Evolutionary conservation across 2,113 vertebrate species (phyloP).

Genomic region (Nycticryphes semicollaris): DNA sequence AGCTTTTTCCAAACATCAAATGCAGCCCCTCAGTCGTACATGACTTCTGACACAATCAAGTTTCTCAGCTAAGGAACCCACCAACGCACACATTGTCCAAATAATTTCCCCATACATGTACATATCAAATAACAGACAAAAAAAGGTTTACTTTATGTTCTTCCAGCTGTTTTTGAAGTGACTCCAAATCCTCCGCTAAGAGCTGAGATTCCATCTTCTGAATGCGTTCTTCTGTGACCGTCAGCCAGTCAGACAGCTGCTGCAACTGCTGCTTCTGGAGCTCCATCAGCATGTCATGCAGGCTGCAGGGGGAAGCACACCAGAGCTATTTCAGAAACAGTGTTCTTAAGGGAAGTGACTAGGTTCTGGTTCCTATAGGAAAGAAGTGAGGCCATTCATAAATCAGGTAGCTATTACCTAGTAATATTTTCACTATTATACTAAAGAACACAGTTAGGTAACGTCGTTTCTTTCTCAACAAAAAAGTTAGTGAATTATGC

Average conservation of each 20-base stretch:
- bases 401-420: background rate
- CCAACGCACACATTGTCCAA: background rate
- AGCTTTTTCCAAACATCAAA: background rate
- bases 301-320: conserved; percentile 71
- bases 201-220: conserved; percentile 85
- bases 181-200: conserved; percentile 75
- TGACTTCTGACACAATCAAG: background rate
- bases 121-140: background rate
- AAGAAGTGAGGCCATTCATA: background rate
- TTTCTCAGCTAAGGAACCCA: background rate
- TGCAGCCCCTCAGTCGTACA: background rate
- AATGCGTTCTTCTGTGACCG: conserved; percentile 88
- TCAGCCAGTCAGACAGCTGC: conserved; percentile 93
- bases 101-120: background rate
- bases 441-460: background rate
- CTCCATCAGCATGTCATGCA: conserved; percentile 95
- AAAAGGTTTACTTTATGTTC: conserved; percentile 84
- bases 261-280: conserved; percentile 93
- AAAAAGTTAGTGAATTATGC: background rate
- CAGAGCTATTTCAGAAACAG: background rate
- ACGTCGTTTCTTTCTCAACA: background rate
- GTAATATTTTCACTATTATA: background rate
- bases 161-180: conserved; percentile 85
- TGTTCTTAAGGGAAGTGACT: background rate
- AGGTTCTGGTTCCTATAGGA: background rate